phyloP scores from a whole-genome alignment of 2,888 invertebrate species.

The Tipula helvola region DNA sequence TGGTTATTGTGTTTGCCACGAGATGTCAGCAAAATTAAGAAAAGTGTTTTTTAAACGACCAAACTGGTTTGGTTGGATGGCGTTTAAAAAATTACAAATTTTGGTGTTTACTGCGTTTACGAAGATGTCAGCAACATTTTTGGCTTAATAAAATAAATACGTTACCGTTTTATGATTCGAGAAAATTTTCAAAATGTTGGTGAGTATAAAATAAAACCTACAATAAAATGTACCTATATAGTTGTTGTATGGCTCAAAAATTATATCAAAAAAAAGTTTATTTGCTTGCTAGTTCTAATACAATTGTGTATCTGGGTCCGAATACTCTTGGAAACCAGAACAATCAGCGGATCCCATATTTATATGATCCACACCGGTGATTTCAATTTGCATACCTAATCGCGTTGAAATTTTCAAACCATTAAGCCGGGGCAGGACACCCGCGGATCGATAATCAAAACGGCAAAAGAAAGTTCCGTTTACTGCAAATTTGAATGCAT shows the following conservation, averaged over 20 bases:
- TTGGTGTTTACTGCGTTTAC: no score
- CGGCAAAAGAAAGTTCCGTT: constrained; percentile 30
- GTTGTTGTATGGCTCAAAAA: neutral
- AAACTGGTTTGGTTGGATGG: neutral
- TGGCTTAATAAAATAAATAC: no score
- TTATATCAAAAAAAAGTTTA: neutral
- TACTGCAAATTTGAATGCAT: constrained; percentile 31
- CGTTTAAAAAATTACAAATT: no score
- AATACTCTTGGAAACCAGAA: constrained; percentile 30
- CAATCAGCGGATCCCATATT: constrained; percentile 30
- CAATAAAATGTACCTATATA: no score
- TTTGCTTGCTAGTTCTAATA: neutral
- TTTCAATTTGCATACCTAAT: constrained; percentile 29
- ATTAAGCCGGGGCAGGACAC: constrained; percentile 27
- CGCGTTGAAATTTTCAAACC: constrained; percentile 30
- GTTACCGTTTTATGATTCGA: no score
- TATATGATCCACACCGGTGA: constrained; percentile 32
- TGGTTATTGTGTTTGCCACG: neutral
- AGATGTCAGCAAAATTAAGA: neutral
- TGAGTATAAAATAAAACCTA: no score
- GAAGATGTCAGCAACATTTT: no score
- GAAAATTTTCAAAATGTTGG: no score
- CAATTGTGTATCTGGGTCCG: constrained; percentile 15
- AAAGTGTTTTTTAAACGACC: neutral
- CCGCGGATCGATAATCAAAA: constrained; percentile 27